These are phyloP conservation scores for Phalacrocorax carbo DNA, from an alignment of 2,113 vertebrate genomes.

Conservation along the genomic window DNA sequence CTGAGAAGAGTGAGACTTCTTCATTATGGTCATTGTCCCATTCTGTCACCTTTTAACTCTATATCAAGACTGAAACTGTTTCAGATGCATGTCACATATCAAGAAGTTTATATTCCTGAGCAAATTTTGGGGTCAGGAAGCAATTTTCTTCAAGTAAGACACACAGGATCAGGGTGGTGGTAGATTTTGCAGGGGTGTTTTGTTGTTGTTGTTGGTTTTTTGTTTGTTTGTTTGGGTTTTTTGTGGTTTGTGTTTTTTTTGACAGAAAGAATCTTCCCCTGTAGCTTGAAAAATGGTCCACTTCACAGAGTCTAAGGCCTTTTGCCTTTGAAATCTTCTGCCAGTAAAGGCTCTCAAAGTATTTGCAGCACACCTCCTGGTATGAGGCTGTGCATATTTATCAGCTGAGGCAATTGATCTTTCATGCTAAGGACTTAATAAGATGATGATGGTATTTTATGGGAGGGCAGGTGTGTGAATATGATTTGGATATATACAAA, in stretches of 20 bases:
- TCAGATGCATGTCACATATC: background rate
- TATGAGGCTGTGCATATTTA: background rate
- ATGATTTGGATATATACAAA: background rate
- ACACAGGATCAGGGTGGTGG: rapidly evolving
- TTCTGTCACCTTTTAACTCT: background rate
- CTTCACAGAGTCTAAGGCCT: background rate
- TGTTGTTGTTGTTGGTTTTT: too few species aligned
- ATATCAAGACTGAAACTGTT: background rate
- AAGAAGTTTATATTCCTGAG: background rate
- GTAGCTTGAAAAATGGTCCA: background rate
- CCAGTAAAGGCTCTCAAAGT: background rate
- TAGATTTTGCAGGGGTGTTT: background rate
- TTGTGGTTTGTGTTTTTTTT: background rate
- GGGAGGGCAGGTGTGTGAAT: background rate
- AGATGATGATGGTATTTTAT: background rate
- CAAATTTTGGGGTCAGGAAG: background rate
- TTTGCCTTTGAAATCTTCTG: background rate
- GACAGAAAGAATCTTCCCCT: background rate
- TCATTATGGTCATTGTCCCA: background rate
- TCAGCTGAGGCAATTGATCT: background rate
- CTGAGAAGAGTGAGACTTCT: background rate
- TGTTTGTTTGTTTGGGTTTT: too few species aligned
- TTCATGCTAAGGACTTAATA: background rate
- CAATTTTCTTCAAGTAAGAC: background rate
- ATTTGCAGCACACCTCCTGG: background rate